Evolutionary conservation across 2,797 vertebrate genomes (phyloP), one percentile per base, ranked within the genome.

Genomic region (Emys orbicularis): DNA sequence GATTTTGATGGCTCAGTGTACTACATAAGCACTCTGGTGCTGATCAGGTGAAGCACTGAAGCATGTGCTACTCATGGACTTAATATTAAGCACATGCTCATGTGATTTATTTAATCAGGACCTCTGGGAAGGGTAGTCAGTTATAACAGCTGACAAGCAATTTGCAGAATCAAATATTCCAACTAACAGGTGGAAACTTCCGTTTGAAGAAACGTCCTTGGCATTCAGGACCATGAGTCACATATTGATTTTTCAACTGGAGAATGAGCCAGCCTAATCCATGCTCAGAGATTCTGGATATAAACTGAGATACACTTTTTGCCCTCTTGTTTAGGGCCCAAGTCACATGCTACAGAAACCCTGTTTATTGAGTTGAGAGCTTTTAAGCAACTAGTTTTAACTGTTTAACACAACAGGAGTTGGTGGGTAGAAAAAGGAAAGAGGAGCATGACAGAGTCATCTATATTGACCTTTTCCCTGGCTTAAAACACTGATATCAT

Each of bases 221-320:
- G 84, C 68, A 85, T 91, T 95, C 89, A 94, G 91, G 84, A 50
- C 81, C 94, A 44, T 91, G 93, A 93, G 23, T 95, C 91, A 91
- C 94, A 79, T 50, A 79, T 80, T 79, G 34, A 84, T 86, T 47
- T 94, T 93, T 86, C 57, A 50, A 79, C 25, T 81, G 76, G 56
- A 85, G 84, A 90, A 57, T 49, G 61, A 44, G 83, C 56, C 74
- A 52, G 82, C 23, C 8, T 83, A 84, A 90, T 93, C 76, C 37
- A 77, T 49, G 47, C 19, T 57, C 83, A 92, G 92, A 93, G 90
- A 77, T 84, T 72, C 41, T 76, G 65, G 44, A 84, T 68, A n/a
- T 57, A 77, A 95, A 92, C 37, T 5, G 37, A 95, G 79, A 88
- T 87, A 79, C 12, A 84, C 2, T 2, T 5, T 80, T 84, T 80